Base-by-base conservation (phyloP, 2,797 vertebrate species). In the Pseudopleuronectes americanus region DNA sequence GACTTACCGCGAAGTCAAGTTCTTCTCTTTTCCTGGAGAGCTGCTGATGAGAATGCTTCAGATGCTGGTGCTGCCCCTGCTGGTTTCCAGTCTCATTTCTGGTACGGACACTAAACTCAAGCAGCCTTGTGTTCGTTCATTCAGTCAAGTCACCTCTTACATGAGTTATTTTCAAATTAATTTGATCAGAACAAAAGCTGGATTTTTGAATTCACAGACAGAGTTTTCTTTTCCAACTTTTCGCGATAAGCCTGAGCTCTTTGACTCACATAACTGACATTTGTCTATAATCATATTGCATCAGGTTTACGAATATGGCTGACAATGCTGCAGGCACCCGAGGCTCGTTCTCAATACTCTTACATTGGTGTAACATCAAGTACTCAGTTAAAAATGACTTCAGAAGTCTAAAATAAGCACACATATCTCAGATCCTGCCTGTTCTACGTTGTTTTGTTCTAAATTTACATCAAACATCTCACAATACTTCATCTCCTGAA, bases 41-140 rank as follows among this genome's bases (percentile, higher is more conserved):
- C 94, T 99, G 69, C 93, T 99, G 78, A 99, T 99, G 98, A 93
- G 98, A 71, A 98, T 99, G 97, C 91, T 99, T 62, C 97, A 99
- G 92, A 99, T 99, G 98, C 67, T 99, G 81, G 97, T 99, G 84
- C 90, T 99, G 64, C 98, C 97, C 0, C 94, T 99, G 54, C 95
- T 99, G 88, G 92, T 99, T 67, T 99, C 98, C 92, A 99, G 98
- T 89, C 95, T 99, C 67, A 97, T 99, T 84, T 99, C 98, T 96
- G 98, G 98, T 98, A 80, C 26, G 66, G 8, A 68, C 21, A 33
- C 36, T 3, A 33, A 52, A 26, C 52, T 48, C 2, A n/a, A 4
- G n/a, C n/a, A 47, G 4, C 38, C 0, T 38, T 26, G 0, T 23
- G 19, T n/a, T 31, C 0, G 28, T 26, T 57, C 1, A 14, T 26